Conservation (phyloP, 2,888 invertebrate species). For the Hoplodrina ambigua region DNA sequence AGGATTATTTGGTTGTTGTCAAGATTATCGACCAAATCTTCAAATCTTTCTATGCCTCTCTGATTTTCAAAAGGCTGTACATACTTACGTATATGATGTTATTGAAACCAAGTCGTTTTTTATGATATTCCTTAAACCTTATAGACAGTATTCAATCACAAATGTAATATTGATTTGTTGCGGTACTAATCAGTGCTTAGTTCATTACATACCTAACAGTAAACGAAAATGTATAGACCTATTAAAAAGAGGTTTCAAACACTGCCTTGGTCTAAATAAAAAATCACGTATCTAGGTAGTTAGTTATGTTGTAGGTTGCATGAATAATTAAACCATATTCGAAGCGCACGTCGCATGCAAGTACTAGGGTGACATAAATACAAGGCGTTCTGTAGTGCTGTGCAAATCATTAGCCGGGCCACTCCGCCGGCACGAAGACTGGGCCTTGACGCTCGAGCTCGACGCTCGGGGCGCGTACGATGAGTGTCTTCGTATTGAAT, state of each 20-base stretch:
- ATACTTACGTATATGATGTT: neutral
- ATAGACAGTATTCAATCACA: no score
- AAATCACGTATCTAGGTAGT: constrained; percentile 32
- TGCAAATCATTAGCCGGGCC: constrained; percentile 74
- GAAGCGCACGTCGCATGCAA: constrained; percentile 53
- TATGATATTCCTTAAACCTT: no score
- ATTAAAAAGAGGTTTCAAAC: constrained; percentile 5
- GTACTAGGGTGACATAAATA: constrained; percentile 59
- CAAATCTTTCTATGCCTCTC: neutral
- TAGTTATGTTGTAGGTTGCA: constrained; percentile 35
- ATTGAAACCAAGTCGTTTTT: no score
- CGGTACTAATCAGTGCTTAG: no score
- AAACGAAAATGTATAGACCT: no score
- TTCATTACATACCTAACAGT: no score
- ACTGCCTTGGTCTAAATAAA: constrained; percentile 23
- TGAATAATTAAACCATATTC: constrained; percentile 61
- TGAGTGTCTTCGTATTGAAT: constrained; percentile 60
- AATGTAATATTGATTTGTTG: no score
- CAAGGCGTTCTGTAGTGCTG: constrained; percentile 59
- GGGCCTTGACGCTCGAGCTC: constrained; percentile 66
- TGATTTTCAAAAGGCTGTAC: neutral
- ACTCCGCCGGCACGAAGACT: constrained; percentile 59
- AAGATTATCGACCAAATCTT: neutral
- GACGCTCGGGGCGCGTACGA: constrained; percentile 58
- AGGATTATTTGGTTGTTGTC: neutral